phyloP scores from a whole-genome alignment of 2,797 vertebrate genomes.

The Lycodopsis pacificus region DNA sequence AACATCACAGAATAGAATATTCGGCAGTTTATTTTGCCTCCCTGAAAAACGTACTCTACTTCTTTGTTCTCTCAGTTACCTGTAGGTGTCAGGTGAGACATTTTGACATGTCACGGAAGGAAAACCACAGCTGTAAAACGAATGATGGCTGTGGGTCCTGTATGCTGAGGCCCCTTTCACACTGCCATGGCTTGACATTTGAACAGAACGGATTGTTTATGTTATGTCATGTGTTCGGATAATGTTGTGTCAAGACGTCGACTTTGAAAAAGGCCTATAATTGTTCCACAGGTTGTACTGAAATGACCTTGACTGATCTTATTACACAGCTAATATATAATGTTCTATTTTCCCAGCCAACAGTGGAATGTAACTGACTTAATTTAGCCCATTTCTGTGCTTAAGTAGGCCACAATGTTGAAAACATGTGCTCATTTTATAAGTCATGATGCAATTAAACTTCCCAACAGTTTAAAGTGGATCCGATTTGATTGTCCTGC shows the following conservation, averaged over 20 bases:
- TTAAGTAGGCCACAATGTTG: background rate
- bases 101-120: background rate
- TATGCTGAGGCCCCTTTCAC: too few species aligned
- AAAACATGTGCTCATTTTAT: too few species aligned
- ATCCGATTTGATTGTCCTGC: background rate
- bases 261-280: background rate
- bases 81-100: background rate
- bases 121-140: background rate
- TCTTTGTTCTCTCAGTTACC: background rate
- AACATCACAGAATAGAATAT: conserved; percentile 3
- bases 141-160: background rate
- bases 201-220: background rate
- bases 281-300: background rate
- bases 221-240: background rate
- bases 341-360: background rate
- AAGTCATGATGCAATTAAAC: background rate
- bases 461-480: background rate
- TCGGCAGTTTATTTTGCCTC: background rate
- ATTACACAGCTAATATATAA: background rate
- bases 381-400: background rate
- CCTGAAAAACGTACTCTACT: background rate
- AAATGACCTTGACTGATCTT: background rate
- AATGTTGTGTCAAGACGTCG: background rate
- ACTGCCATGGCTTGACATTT: background rate
- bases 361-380: background rate